Base-by-base conservation (phyloP, 2,113 vertebrate species). In the Zosterops hypoxanthus region DNA sequence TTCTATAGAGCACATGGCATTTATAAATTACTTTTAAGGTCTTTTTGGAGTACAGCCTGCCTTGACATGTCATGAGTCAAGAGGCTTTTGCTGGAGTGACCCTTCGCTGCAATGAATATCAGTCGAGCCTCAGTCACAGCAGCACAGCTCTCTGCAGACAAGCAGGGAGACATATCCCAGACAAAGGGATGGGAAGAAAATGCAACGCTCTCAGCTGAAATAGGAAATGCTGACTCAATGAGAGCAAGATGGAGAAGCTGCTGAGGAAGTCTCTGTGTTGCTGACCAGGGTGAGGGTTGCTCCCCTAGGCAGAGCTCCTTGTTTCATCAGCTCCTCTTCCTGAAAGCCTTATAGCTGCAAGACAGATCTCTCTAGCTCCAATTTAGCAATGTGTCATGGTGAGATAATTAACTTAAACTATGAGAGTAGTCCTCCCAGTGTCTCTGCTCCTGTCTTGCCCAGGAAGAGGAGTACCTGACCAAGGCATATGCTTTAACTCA, bases 111-210 rank as follows among this genome's bases (percentile, higher is more conserved):
- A 26, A 8, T 26, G 56, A 55, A 14, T 4, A 1, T 46, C 88
- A 79, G 24, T 29, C 0, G 1, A 52, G 47, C 28, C 56, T 77
- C 0, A 0, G 39, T 79, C 56, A 46, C 69, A 57, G 42, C 5
- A 4, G 52, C 77, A 57, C 33, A 49, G 61, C 44, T 81, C 61
- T 36, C 65, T 46, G 47, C 34, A 23, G 73, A 52, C 56, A 52
- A n/a, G 47, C 20, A 3, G 50, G 53, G 65, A 80, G 53, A 53
- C 18, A 11, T 1, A 2, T 23, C 41, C 28, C 46, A 36, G 64
- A 22, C 25, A 42, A n/a, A 65, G 36, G 66, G 33, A 29, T 42
- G 23, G 53, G 57, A 61, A 71, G 42, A 70, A 79, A 66, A 49
- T 5, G 7, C 8, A 6, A 2, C 16, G 46, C 47, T 75, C 53